A percentile compares a stretch with the other conserved stretches of the same genome.
Evolutionary conservation across 2,888 invertebrate genomes (phyloP).

Genomic region (Macrophya alboannulata): DNA sequence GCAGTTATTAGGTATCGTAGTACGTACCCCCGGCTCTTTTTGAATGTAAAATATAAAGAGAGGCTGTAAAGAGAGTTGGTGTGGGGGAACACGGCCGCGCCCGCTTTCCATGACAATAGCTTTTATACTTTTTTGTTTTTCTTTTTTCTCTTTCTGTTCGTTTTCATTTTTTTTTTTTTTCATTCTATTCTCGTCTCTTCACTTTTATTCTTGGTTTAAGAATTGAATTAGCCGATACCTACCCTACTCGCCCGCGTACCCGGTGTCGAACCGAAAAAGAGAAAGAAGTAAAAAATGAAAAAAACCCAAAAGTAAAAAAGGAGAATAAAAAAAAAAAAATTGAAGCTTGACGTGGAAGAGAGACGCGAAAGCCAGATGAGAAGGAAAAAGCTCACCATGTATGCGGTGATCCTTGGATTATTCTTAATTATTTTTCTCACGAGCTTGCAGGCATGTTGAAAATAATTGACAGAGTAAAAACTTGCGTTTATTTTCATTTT

Average conservation of each 20-base stretch:
- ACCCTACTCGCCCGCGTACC: background rate
- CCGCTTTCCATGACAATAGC: slow-evolving; percentile 62
- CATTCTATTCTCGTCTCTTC: slow-evolving; percentile 49
- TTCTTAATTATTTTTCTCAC: background rate
- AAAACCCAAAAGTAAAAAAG: slow-evolving; percentile 39
- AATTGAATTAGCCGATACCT: slow-evolving; percentile 74
- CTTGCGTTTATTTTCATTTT: no score
- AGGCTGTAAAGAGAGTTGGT: slow-evolving; percentile 40
- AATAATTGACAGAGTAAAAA: no score
- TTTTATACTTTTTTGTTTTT: slow-evolving; percentile 62
- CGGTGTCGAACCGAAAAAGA: slow-evolving; percentile 74
- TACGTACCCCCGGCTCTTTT: background rate
- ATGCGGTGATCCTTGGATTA: background rate
- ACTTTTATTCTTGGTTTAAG: slow-evolving; percentile 71
- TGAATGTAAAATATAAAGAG: slow-evolving; percentile 42
- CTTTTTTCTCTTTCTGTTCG: background rate
- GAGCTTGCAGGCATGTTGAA: no score
- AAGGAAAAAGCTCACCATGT: background rate
- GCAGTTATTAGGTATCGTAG: slow-evolving; percentile 44
- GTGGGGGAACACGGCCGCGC: slow-evolving; percentile 54
- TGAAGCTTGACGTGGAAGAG: background rate
- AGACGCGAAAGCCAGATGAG: background rate
- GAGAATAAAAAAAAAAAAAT: background rate
- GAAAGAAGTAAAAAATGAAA: slow-evolving; percentile 69
- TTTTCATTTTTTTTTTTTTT: background rate